Conservation (phyloP, 2,113 vertebrate genomes). For the Puntigrus tetrazona region DNA sequence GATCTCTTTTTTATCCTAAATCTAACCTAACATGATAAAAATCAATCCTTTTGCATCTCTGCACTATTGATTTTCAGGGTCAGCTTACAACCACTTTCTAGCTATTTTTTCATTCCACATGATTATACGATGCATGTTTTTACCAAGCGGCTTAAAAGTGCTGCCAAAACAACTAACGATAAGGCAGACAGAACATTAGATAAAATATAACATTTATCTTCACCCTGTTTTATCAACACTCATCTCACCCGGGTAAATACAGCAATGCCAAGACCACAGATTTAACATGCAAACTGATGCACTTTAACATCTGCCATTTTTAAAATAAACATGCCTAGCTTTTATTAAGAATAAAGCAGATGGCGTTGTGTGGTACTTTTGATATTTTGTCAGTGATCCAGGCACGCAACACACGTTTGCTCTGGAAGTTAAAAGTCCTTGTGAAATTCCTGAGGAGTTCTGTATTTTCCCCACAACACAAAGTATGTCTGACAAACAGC, state of each 20-base stretch:
- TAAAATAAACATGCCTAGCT: neutral
- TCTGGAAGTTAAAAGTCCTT: neutral
- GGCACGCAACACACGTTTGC: neutral
- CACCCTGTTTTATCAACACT: neutral
- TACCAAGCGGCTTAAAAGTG: slow-evolving; percentile 11
- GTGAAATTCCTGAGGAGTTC: slow-evolving; percentile 24
- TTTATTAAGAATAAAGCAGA: slow-evolving; percentile 7
- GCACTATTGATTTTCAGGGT: neutral
- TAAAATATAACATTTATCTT: neutral
- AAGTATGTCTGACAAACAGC: slow-evolving; percentile 29
- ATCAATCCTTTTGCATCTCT: neutral
- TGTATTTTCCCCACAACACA: slow-evolving; percentile 3
- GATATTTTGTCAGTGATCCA: neutral
- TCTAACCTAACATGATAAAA: neutral
- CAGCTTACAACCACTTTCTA: neutral
- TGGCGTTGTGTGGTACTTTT: neutral
- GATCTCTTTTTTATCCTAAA: neutral
- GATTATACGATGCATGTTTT: neutral
- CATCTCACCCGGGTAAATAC: neutral
- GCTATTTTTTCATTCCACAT: neutral
- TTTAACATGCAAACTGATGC: neutral
- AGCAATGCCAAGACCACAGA: neutral
- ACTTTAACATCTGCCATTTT: neutral
- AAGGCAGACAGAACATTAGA: neutral
- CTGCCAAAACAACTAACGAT: neutral